Conservation (phyloP, 2,113 vertebrate species). For the Fukomys damarensis region DNA sequence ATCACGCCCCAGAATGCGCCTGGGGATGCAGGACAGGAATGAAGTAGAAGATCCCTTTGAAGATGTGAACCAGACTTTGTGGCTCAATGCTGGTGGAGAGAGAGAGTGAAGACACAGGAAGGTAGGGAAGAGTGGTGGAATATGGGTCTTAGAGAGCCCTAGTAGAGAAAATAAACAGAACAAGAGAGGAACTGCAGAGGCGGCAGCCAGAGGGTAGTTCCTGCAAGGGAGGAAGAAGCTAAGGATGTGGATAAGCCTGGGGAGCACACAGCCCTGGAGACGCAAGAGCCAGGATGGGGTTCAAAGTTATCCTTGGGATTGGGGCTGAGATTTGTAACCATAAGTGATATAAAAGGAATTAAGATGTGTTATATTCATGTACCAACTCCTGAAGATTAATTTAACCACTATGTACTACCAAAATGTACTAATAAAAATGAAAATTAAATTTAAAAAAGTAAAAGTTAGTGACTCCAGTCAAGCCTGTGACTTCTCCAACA, state of each 20-base stretch:
- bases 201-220: not conserved
- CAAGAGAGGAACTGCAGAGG: not conserved
- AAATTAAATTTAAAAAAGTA: not conserved
- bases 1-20: no score
- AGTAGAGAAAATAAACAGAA: not conserved
- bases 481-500: not conserved
- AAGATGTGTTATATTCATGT: not conserved
- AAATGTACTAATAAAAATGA: not conserved
- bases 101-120: not conserved
- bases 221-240: not conserved
- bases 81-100: no score
- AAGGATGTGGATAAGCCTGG: not conserved
- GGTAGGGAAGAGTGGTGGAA: no score
- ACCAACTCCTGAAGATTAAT: not conserved
- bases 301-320: not conserved
- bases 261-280: not conserved
- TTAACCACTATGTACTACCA: not conserved
- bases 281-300: no score
- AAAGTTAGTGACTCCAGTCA: not conserved
- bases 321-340: not conserved
- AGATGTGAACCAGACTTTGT: not conserved
- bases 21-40: not conserved
- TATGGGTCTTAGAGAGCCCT: not conserved
- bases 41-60: not conserved
- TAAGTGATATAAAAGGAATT: not conserved